phyloP scores from a whole-genome alignment of 2,113 vertebrate species.

The Steatornis caripensis region DNA sequence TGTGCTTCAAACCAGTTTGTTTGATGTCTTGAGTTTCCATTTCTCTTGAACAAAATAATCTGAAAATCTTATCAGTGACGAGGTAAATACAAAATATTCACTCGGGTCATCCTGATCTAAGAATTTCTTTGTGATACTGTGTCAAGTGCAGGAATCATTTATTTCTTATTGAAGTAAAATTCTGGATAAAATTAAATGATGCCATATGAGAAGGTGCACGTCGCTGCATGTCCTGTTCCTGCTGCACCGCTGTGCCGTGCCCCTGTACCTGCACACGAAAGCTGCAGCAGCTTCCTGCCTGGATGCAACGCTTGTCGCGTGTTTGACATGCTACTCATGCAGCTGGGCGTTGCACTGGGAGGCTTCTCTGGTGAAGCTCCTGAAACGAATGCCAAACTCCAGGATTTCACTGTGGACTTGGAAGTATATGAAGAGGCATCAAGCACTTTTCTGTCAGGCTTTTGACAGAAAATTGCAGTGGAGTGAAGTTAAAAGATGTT shows the following conservation, averaged over 20 bases:
- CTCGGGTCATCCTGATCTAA: not conserved
- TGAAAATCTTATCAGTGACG: not conserved
- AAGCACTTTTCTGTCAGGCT: not conserved
- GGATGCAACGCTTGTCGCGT: rapidly evolving
- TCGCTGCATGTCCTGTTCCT: rapidly evolving
- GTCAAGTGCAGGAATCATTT: not conserved
- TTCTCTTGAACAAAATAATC: not conserved
- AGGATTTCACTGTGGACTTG: not conserved
- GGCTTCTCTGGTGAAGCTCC: not conserved
- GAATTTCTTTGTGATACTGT: not conserved
- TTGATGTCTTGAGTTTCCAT: not conserved
- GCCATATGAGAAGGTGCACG: not conserved
- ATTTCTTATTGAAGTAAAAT: not conserved
- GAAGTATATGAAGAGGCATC: not conserved
- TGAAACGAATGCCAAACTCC: not conserved
- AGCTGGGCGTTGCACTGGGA: rapidly evolving
- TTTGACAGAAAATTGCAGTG: not conserved
- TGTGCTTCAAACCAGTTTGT: not conserved
- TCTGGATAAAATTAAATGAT: not conserved
- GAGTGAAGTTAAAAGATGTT: not conserved
- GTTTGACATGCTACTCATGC: not conserved
- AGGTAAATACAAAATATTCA: not conserved
- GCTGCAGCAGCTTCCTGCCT: not conserved
- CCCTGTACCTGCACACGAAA: not conserved
- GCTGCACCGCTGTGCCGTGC: not conserved